Evolutionary conservation across 2,113 vertebrate species (phyloP), one percentile per base, ranked within the genome.

Genomic region (Tylochromis polylepis): DNA sequence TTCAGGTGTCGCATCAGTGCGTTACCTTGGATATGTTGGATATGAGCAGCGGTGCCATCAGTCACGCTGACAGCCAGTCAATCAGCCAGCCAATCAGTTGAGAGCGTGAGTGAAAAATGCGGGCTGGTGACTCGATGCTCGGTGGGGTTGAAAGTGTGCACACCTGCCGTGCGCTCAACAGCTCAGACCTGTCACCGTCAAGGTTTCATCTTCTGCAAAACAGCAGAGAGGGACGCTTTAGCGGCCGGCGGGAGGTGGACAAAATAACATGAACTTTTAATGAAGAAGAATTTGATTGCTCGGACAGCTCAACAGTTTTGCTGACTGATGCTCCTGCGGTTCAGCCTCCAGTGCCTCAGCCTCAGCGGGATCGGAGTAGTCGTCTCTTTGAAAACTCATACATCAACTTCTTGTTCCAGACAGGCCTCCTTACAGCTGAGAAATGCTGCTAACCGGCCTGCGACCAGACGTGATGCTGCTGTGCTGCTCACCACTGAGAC

Each of bases 21-120:
- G 20, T 85, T 86, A 81, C 90, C 85, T 80, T 85, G 85, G 87
- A 62, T 43, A 46, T 60, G 85, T 87, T 90, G 49, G 87, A 83
- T 41, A 9, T 24, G 59, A 41, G 53, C 38, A 18, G 57, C 58
- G 65, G 80, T 75, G 27, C 81, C 93, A 95, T 95, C 89, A 75
- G 55, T 95, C 94, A 94, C 31, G 57, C 55, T 83, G 89, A 92
- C 84, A 87, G 88, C 36, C 87, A 85, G 91, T 94, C 94, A 93
- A 87, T 93, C 87, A 90, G 57, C 49, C 77, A 79, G 31, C 43
- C 88, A 90, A 93, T 90, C 89, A 90, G 87, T 46, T 84, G 84
- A 85, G 83, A 88, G 85, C 58, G 58, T 22, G 72, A 5, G 20
- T 82, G 80, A 72, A 24, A 84, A 85, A 80, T 81, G 79, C 3